Evolutionary conservation across 2,888 invertebrate species (phyloP).

Genomic region (Caenorhabditis sp.): DNA sequence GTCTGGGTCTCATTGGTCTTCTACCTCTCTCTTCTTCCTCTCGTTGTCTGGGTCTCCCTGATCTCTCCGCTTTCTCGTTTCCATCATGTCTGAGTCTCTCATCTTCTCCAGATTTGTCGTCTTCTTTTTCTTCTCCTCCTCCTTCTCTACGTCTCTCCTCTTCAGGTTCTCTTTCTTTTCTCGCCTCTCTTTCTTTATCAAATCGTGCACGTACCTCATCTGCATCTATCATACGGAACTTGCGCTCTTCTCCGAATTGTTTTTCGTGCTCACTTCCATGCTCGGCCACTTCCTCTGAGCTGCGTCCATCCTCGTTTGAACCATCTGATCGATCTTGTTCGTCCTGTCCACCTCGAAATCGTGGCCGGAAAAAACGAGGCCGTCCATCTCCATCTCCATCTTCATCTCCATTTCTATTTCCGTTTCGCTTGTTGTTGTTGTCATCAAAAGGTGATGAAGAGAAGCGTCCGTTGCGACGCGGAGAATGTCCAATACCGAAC

Average conservation of each 20-base stretch:
- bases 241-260: not conserved
- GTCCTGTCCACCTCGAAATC: not conserved
- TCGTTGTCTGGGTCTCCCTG: not conserved
- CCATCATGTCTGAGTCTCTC: not conserved
- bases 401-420: not conserved
- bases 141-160: slow-evolving; percentile 14
- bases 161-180: slow-evolving; percentile 13
- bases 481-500: slow-evolving; percentile 34
- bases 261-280: not conserved
- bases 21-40: not conserved
- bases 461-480: not conserved
- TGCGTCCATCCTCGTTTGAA: slow-evolving; percentile 38
- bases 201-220: slow-evolving; percentile 20
- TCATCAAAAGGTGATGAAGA: not conserved
- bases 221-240: slow-evolving; percentile 15
- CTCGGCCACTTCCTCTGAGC: slow-evolving; percentile 35
- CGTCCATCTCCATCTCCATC: too few species aligned
- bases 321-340: slow-evolving; percentile 29
- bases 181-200: slow-evolving; percentile 27
- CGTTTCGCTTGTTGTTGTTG: not conserved
- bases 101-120: not conserved
- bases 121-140: not conserved
- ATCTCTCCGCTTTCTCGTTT: not conserved
- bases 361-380: not conserved
- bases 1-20: not conserved